Evolutionary conservation across 2,113 vertebrate genomes (phyloP), one percentile per base, ranked within the genome.

Genomic region (Oryzias melastigma): DNA sequence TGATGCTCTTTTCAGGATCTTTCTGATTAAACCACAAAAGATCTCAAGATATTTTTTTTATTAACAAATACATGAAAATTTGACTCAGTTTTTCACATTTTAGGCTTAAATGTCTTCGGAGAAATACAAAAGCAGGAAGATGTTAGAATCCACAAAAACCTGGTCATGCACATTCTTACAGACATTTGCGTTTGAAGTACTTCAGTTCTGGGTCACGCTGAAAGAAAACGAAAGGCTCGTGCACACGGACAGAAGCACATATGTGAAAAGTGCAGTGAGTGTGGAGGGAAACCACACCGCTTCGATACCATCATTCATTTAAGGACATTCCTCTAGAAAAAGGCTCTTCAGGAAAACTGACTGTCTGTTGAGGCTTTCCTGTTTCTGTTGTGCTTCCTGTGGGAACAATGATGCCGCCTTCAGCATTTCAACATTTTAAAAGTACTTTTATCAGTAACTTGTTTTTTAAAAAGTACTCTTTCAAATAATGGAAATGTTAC

Each of bases 111-210:
- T 52, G 81, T 57, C 48, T 54, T 86, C 73, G 48, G 68, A 84
- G 77, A 60, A 73, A 70, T 83, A 85, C 49, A 83, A 86, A 87
- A 76, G 73, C 75, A 75, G 60, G 63, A 60, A 68, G 72, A 53
- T 70, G 29, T 67, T 47, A 48, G 40, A 41, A 81, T 45, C 61
- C 58, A 68, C 62, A 25, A 52, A 70, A 79, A 75, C 67, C 59
- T 75, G 18, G 53, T 56, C 77, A 78, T 68, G 63, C 80, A 79
- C 42, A 18, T 75, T 48, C 52, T 75, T 51, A 60, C 40, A 18
- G 43, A 46, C 52, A 52, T 40, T 13, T 13, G 29, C 13, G 5
- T 52, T 25, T 35, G 35, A 35, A 12, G 25, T 35, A 2, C 35
- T 35, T 35, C 35, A 35, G 35, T 12, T 12, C 35, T 35, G 35